Conservation (phyloP, 2,888 invertebrate genomes). For the Nomada flava region DNA sequence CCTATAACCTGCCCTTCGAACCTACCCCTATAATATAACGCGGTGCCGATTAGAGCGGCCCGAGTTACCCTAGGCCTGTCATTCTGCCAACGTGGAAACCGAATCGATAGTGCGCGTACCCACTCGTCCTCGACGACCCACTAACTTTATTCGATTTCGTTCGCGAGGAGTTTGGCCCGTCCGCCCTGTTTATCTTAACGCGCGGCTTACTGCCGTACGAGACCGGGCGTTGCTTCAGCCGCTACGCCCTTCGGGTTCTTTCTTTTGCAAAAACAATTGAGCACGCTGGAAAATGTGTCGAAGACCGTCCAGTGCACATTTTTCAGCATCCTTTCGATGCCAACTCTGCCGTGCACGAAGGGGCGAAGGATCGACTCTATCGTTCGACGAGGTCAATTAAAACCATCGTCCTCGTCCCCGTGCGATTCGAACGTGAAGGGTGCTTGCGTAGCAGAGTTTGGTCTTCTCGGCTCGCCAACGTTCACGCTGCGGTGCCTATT, state of each 20-base stretch:
- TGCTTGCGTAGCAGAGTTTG: background rate
- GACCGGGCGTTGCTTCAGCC: no score
- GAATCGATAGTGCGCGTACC: constrained; percentile 78
- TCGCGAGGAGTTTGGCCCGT: background rate
- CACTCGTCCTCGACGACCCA: constrained; percentile 76
- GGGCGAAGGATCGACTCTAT: constrained; percentile 11
- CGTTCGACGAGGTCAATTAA: constrained; percentile 18
- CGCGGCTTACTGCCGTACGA: no score
- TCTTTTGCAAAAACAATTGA: background rate
- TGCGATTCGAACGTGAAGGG: background rate
- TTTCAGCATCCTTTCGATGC: background rate
- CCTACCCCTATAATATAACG: constrained; percentile 64
- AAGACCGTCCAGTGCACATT: background rate
- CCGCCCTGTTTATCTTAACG: background rate
- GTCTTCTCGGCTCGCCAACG: background rate
- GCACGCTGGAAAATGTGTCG: background rate
- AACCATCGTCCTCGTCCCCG: background rate
- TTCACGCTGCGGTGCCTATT: constrained; percentile 10
- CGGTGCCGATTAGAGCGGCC: constrained; percentile 75
- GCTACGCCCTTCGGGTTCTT: no score
- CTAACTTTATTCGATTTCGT: constrained; percentile 55
- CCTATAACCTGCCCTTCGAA: constrained; percentile 71
- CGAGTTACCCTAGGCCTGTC: constrained; percentile 78
- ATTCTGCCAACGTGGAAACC: constrained; percentile 73
- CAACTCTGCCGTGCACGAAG: background rate